A percentile compares a stretch with the other conserved stretches of the same genome.
phyloP scores from a whole-genome alignment of 2,888 invertebrate genomes.

The Prosopocoilus inquinatus region DNA sequence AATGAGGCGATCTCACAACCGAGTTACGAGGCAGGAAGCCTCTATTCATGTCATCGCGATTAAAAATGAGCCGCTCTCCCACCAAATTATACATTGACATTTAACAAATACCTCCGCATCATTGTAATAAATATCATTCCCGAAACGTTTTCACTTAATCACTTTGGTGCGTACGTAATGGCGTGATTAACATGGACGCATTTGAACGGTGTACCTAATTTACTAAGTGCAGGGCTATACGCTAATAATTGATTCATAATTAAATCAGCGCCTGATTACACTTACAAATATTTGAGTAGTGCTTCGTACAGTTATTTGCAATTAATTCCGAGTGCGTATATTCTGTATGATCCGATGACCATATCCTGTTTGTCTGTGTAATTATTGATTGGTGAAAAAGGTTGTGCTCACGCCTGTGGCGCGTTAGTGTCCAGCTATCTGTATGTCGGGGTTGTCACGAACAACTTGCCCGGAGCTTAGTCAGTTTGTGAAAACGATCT shows the following conservation, averaged over 20 bases:
- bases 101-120: constrained; percentile 46
- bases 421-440: constrained; percentile 20
- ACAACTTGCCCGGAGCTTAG: constrained; percentile 39
- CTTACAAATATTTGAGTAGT: constrained; percentile 28
- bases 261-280: constrained; percentile 27
- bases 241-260: constrained; percentile 38
- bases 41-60: constrained; percentile 49
- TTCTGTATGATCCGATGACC: not conserved
- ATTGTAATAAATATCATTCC: constrained; percentile 20
- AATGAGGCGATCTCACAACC: constrained; percentile 47
- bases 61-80: constrained; percentile 50
- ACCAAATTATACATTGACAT: constrained; percentile 50
- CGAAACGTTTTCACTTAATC: constrained; percentile 5
- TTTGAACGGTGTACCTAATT: constrained; percentile 30
- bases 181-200: constrained; percentile 35
- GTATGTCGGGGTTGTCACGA: constrained; percentile 27
- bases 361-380: constrained; percentile 24
- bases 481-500: constrained; percentile 41
- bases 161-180: constrained; percentile 22
- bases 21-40: constrained; percentile 41
- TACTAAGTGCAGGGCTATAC: constrained; percentile 32
- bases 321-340: not conserved
- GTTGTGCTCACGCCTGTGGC: constrained; percentile 34
- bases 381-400: constrained; percentile 38
- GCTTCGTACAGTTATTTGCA: constrained; percentile 12